These are phyloP conservation scores for Ondatra zibethicus DNA, from an alignment of 2,113 vertebrate genomes.

Conservation along the genomic window DNA sequence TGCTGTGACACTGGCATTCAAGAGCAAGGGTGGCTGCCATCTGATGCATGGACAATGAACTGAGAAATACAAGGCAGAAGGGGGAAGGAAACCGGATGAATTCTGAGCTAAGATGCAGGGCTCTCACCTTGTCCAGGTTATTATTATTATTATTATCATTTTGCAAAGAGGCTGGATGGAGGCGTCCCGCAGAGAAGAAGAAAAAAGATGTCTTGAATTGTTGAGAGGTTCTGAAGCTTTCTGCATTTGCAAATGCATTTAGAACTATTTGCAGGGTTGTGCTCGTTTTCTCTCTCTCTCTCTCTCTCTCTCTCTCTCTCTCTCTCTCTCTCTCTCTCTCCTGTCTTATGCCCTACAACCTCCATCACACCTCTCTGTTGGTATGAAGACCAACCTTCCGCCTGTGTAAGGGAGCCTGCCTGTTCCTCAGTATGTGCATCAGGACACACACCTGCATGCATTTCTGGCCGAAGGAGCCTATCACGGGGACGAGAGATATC, in stretches of 20 bases:
- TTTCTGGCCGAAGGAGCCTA: slow-evolving; percentile 85
- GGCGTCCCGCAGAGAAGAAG: slow-evolving; percentile 85
- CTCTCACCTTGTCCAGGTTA: slow-evolving; percentile 87
- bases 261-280: slow-evolving; percentile 85
- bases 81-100: slow-evolving; percentile 84
- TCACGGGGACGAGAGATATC: slow-evolving; percentile 85
- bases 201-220: slow-evolving; percentile 85
- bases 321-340: slow-evolving; percentile 72
- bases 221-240: slow-evolving; percentile 86
- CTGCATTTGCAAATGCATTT: slow-evolving; percentile 86
- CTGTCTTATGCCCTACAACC: slow-evolving; percentile 85
- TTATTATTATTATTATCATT: slow-evolving; percentile 77
- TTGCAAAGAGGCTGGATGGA: slow-evolving; percentile 86
- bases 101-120: slow-evolving; percentile 87
- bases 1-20: slow-evolving; percentile 86
- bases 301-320: slow-evolving; percentile 3
- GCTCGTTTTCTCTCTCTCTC: slow-evolving; percentile 51
- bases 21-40: slow-evolving; percentile 86
- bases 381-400: slow-evolving; percentile 85
- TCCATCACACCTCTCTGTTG: slow-evolving; percentile 85
- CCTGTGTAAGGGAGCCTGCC: slow-evolving; percentile 81
- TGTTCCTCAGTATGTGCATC: slow-evolving; percentile 83
- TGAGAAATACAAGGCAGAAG: slow-evolving; percentile 84
- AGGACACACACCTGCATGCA: slow-evolving; percentile 84
- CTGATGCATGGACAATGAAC: slow-evolving; percentile 85